Conservation (phyloP, 1,140 invertebrate species). For the Cecropterus lyciades region DNA sequence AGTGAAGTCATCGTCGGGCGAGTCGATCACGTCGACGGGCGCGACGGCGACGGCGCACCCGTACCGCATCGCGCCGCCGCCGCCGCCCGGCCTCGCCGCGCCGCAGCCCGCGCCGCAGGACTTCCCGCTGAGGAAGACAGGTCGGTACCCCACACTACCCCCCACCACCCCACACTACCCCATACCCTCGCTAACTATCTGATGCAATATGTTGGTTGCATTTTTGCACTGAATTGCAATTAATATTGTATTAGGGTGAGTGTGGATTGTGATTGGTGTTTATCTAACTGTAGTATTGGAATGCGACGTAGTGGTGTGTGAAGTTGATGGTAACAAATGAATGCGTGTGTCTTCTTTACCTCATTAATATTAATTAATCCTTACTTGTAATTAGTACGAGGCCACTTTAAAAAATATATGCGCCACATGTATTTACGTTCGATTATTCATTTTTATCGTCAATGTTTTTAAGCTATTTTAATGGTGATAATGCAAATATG, state of each 20-base stretch:
- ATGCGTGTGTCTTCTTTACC: neutral
- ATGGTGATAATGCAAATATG: no score
- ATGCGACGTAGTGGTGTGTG: neutral
- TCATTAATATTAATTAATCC: neutral
- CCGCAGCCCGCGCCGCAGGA: conserved; percentile 90
- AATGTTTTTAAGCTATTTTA: no score
- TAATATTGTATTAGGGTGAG: neutral
- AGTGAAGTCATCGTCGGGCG: conserved; percentile 86
- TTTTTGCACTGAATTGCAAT: neutral
- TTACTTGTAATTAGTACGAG: no score
- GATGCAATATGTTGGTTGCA: no score
- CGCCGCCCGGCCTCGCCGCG: conserved; percentile 87
- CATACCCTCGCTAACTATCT: no score
- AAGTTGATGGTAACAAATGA: neutral
- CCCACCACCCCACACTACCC: neutral
- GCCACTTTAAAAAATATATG: no score
- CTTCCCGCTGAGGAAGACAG: conserved; percentile 97
- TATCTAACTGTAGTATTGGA: neutral
- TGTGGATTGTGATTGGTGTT: no score
- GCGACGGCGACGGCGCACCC: conserved; percentile 87
- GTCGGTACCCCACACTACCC: conserved; percentile 83
- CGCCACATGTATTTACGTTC: no score
- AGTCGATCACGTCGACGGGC: conserved; percentile 85
- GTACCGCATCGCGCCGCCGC: conserved; percentile 86
- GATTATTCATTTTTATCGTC: no score